Evolutionary conservation across 2,888 invertebrate genomes (phyloP).

Genomic region (Trichopoda pennipes): DNA sequence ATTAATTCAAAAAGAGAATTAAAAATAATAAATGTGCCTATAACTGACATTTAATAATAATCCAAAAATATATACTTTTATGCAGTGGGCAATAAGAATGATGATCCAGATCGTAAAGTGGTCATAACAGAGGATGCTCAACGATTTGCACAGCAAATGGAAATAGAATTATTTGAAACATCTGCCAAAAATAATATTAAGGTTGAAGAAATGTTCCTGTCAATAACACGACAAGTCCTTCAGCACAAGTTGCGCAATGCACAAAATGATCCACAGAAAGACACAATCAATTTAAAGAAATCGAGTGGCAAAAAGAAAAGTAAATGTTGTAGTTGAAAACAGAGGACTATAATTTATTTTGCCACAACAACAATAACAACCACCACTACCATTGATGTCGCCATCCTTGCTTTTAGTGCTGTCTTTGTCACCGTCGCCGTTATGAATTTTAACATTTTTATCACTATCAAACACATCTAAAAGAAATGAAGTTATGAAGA

Average conservation of each 20-base stretch:
- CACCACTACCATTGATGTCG: constrained; percentile 29
- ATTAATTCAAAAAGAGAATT: neutral
- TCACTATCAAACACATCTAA: constrained; percentile 41
- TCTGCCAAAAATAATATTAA: constrained; percentile 99
- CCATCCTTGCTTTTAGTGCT: constrained; percentile 17
- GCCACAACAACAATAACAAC: constrained; percentile 38
- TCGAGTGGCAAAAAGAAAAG: constrained; percentile 78
- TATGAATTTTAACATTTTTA: constrained; percentile 31
- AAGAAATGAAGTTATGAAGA: constrained; percentile 33
- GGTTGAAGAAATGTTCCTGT: constrained; percentile 97
- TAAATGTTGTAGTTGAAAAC: constrained; percentile 80
- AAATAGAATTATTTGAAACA: constrained; percentile 97
- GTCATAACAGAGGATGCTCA: constrained; percentile 98
- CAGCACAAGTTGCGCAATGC: constrained; percentile 80
- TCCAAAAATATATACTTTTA: constrained; percentile 66
- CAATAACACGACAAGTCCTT: constrained; percentile 83
- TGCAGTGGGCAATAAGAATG: constrained; percentile 97
- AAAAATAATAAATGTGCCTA: neutral
- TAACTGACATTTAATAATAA: constrained; percentile 1
- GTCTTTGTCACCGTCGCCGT: constrained; percentile 21
- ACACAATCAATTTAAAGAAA: constrained; percentile 78
- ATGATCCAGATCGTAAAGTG: constrained; percentile 96
- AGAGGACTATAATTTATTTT: constrained; percentile 35
- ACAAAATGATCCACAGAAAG: constrained; percentile 79
- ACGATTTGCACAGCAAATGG: constrained; percentile 98